Evolutionary conservation across 2,797 vertebrate species (phyloP), one percentile per base, ranked within the genome.

Genomic region (Decapterus maruadsi): DNA sequence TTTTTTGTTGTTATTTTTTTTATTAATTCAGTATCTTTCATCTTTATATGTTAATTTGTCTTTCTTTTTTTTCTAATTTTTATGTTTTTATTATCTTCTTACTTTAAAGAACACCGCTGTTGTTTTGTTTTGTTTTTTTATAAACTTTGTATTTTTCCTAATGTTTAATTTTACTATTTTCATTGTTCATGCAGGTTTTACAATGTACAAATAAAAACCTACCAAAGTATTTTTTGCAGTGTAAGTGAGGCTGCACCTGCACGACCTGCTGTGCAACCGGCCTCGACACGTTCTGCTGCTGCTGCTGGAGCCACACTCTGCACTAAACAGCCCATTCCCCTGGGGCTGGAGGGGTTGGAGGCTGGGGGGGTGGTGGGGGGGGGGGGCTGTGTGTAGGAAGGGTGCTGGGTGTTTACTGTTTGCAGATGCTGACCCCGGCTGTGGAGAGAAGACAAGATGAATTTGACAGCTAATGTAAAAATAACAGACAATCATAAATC

Each of bases 401-500:
- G 83, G 80, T 82, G 80, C 84, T 55, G 90, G 90, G 84, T 96
- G 95, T 96, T 96, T 96, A 96, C 96, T 94, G 94, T 95, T 96
- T 95, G 93, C 93, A 74, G 87, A 77, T 87, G 90, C 92, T 90
- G 93, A 95, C 95, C 95, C 93, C 91, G 90, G 93, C 90, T 88
- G 82, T 81, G 87, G 87, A 94, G 93, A 96, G 26, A 26, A 96
- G 26, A 26, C 96, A 97, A 97, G 96, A 97, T 96, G 95, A 96
- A 97, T 97, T 96, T 97, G 96, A 97, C 95, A 95, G 96, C 94
- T 96, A 96, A 97, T 97, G 96, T 96, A 97, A 97, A 97, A 97
- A 97, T 97, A 96, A 97, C 95, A 96, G 96, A 95, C 93, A 95
- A 96, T 96, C 95, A 96, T 97, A 96, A 93, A 96, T 97, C 97